Conservation (phyloP, 35 echinoderm and acorn worm species). For the Patiria miniata region DNA sequence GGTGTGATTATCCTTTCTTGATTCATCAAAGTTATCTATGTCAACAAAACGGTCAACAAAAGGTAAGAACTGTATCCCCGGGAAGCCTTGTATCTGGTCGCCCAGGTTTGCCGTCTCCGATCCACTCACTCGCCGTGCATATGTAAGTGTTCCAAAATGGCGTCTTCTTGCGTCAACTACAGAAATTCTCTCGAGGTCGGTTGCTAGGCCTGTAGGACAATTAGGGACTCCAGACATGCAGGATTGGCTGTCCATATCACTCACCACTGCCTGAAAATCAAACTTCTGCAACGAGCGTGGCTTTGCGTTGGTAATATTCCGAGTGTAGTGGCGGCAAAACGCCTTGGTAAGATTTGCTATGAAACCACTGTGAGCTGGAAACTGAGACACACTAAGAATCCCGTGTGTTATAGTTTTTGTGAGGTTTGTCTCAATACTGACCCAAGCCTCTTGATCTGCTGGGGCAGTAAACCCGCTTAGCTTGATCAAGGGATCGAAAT, state of each 20-base stretch:
- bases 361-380: background rate
- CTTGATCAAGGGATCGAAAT: background rate
- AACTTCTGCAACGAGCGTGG: background rate
- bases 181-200: background rate
- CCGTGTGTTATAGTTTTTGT: background rate
- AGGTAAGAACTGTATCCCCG: background rate
- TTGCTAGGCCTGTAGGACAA: background rate
- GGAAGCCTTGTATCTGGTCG: background rate
- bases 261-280: background rate
- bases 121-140: background rate
- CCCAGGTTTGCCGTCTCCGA: background rate
- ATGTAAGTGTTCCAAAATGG: background rate
- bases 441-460: background rate
- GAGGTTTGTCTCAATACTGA: background rate
- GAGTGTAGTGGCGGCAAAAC: background rate
- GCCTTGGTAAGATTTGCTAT: background rate
- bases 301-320: background rate
- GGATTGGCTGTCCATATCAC: background rate
- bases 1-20: background rate
- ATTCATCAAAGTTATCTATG: background rate
- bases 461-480: background rate
- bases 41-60: background rate
- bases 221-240: no score
- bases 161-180: background rate
- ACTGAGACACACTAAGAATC: background rate